Percentiles rank a stretch among this genome's conserved stretches.
These are phyloP conservation scores for Drosophila pseudoobscura DNA, from an alignment of 1,140 invertebrate species.

Conservation along the genomic window DNA sequence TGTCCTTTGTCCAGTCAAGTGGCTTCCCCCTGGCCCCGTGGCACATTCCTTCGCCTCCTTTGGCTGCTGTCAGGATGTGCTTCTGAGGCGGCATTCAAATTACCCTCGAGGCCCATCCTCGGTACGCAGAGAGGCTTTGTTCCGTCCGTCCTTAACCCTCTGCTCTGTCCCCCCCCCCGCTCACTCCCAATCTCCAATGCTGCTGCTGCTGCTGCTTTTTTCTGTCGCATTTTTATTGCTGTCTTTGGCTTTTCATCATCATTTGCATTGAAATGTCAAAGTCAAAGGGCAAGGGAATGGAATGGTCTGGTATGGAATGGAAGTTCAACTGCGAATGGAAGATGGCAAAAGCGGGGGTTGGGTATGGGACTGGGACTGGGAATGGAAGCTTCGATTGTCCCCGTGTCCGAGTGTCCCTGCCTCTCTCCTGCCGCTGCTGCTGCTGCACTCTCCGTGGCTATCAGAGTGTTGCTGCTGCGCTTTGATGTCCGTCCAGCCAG, in stretches of 20 bases:
- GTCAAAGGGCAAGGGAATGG: slow-evolving; percentile 51
- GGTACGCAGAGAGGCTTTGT: slow-evolving; percentile 43
- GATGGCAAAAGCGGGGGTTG: too few species aligned
- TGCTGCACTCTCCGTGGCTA: slow-evolving; percentile 15
- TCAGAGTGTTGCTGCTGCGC: slow-evolving; percentile 26
- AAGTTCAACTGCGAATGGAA: too few species aligned
- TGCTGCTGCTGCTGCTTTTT: not conserved
- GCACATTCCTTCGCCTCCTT: slow-evolving; percentile 47
- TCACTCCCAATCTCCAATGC: not conserved
- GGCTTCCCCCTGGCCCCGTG: slow-evolving; percentile 13
- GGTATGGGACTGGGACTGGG: not conserved
- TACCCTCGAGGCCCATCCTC: slow-evolving; percentile 70
- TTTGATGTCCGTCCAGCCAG: slow-evolving; percentile 41
- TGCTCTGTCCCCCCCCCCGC: too few species aligned
- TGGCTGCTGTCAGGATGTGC: slow-evolving; percentile 30
- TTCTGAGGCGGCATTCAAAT: slow-evolving; percentile 59
- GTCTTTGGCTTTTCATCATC: slow-evolving; percentile 79
- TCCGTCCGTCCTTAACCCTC: slow-evolving; percentile 44
- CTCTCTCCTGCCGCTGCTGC: slow-evolving; percentile 6
- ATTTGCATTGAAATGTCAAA: slow-evolving; percentile 80
- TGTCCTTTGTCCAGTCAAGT: slow-evolving; percentile 76
- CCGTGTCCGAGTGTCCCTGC: slow-evolving; percentile 43
- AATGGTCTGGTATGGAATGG: too few species aligned
- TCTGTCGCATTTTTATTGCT: slow-evolving; percentile 58
- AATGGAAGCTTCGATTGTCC: slow-evolving; percentile 53